These are phyloP conservation scores for Spinibarbus caldwelli DNA, from an alignment of 2,797 vertebrate genomes.

Conservation along the genomic window DNA sequence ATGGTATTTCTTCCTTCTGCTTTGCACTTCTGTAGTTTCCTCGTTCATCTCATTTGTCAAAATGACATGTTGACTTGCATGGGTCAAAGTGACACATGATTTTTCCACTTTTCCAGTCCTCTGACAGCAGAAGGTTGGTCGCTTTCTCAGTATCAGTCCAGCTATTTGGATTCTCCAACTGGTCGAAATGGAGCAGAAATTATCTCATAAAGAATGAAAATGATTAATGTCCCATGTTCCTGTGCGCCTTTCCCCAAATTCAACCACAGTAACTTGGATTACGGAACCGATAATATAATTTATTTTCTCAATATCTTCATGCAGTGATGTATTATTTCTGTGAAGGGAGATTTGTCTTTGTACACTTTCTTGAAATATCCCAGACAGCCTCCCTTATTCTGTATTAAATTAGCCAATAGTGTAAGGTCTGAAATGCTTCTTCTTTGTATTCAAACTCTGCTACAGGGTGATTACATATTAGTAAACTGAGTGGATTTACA, in stretches of 20 bases:
- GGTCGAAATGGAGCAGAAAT: conserved; percentile 6
- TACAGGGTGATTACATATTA: conserved; percentile 55
- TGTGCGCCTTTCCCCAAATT: conserved; percentile 26
- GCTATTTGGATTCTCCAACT: neutral
- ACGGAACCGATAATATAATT: conserved; percentile 42
- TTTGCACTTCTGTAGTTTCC: conserved; percentile 7
- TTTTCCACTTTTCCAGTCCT: conserved; percentile 15
- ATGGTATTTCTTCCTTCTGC: neutral
- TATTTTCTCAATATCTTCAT: conserved; percentile 60
- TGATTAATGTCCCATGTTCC: conserved; percentile 14
- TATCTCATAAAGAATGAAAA: conserved; percentile 28
- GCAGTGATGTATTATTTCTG: conserved; percentile 53
- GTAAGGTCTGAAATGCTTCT: conserved; percentile 28
- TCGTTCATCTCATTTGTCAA: neutral
- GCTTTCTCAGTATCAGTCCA: conserved; percentile 12
- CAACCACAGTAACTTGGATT: conserved; percentile 33
- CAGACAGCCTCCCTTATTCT: conserved; percentile 29
- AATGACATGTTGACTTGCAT: conserved; percentile 17
- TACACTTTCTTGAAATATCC: conserved; percentile 43
- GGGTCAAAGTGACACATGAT: neutral
- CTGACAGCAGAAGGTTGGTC: conserved; percentile 5
- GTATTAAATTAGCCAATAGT: conserved; percentile 3
- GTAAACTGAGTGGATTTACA: conserved; percentile 45
- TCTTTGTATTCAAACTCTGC: conserved; percentile 25
- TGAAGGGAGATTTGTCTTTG: conserved; percentile 52